Conservation (phyloP, 1,140 invertebrate species). For the Plodia interpunctella region DNA sequence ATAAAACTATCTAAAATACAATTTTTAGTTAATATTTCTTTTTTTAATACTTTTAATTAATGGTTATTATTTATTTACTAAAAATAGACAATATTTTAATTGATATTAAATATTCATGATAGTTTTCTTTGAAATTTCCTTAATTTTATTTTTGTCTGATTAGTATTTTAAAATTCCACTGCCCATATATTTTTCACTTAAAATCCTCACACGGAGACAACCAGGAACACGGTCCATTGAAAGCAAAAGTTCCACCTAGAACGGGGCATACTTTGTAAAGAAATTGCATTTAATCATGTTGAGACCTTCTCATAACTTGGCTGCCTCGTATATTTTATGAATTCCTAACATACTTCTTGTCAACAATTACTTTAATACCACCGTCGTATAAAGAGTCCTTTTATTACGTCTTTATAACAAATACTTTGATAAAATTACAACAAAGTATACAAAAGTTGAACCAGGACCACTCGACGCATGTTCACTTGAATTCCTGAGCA, state of each 20-base stretch:
- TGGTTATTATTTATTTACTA: no score
- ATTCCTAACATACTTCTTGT: constrained; percentile 60
- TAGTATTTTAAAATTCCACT: background rate
- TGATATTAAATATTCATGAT: no score
- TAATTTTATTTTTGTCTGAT: no score
- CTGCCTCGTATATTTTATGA: constrained; percentile 63
- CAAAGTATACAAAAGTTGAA: constrained; percentile 9
- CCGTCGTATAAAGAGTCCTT: constrained; percentile 37
- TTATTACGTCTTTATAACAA: constrained; percentile 40
- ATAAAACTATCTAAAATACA: no score
- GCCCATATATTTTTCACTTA: background rate
- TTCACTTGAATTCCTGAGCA: background rate
- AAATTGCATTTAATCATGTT: constrained; percentile 71
- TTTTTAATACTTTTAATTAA: no score
- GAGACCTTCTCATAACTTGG: constrained; percentile 58
- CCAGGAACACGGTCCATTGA: constrained; percentile 45
- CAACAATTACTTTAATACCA: constrained; percentile 65
- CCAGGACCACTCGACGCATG: background rate
- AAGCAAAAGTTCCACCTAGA: constrained; percentile 59
- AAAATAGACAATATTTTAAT: no score
- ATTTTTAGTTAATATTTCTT: no score
- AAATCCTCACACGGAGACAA: constrained; percentile 11
- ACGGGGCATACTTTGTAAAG: constrained; percentile 64
- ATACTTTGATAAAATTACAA: constrained; percentile 46
- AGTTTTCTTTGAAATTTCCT: no score